Evolutionary conservation across 1,140 invertebrate species (phyloP), one percentile per base, ranked within the genome.

Genomic region (Cydia fagiglandana): DNA sequence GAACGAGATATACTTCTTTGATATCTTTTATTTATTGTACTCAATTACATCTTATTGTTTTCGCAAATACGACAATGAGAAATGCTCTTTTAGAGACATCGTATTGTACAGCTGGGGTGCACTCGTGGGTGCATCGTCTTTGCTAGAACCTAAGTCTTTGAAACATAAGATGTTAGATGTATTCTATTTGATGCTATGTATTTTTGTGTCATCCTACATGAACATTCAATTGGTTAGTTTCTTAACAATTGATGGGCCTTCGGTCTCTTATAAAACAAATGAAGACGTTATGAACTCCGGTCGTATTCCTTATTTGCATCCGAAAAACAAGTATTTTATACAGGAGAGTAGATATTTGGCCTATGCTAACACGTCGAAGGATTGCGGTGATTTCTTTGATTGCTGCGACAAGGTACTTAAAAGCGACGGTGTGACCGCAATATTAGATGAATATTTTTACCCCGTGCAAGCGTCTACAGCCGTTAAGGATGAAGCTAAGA

Each of bases 101-200:
- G 30, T 91, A 7, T 56, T 91, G 2, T 81, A 85, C 68, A 73
- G 81, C 38, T 91, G 84, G 84, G 90, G 90, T 47, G 81, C 86
- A 2, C 73, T 91, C 1, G 53, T 90, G 13, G 89, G 90, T 13
- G 75, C 85, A 1, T 70, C 81, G 0, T 80, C 82, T 0, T 77
- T 91, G 41, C 83, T 81, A 76, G 76, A 87, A 1, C 78, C 87
- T 7, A 82, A 53, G 28, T 79, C 81, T 28, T 61, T 83, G 6
- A 91, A 91, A 75, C 86, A 91, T 41, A 90, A 86, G 73, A 75
- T 91, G 50, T 34, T 90, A 0, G 90, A 88, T 20, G 47, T 85
- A 6, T 74, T 79, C 6, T 91, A 87, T 75, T 79, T 88, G 13
- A 75, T 88, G 3, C 45, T 91, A 74, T 83, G 83, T 61, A 76